phyloP scores from a whole-genome alignment of 2,113 vertebrate genomes.

The Melanotaenia duboulayi region DNA sequence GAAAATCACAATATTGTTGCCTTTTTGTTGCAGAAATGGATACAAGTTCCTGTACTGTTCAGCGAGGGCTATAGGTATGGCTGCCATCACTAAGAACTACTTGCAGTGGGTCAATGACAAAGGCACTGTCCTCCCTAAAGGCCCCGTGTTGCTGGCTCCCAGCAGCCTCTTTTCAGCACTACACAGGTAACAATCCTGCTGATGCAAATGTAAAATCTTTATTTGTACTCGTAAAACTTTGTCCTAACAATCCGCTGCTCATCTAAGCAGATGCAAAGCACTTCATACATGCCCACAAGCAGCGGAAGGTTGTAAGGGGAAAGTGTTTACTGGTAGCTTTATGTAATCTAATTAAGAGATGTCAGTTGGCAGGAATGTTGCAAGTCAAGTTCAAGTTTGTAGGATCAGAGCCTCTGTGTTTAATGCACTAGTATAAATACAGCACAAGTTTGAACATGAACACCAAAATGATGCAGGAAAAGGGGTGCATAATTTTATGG shows the following conservation, averaged over 20 bases:
- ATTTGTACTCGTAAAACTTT: too few species aligned
- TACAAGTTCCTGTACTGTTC: conserved; percentile 98
- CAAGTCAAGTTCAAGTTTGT: too few species aligned
- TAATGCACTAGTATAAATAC: too few species aligned
- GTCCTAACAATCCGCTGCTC: too few species aligned
- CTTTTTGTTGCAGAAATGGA: conserved; percentile 85
- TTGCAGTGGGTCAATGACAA: conserved; percentile 90
- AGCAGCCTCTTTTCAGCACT: conserved; percentile 95
- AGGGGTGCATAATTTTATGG: background rate
- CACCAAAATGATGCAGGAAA: background rate
- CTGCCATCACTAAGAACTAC: conserved; percentile 92
- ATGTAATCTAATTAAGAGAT: too few species aligned
- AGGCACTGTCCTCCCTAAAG: conserved; percentile 89
- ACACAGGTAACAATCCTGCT: conserved; percentile 84
- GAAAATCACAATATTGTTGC: background rate
- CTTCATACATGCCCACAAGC: too few species aligned
- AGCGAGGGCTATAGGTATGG: conserved; percentile 93
- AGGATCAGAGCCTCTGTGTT: too few species aligned
- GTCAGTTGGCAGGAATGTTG: too few species aligned
- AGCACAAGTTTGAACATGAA: too few species aligned
- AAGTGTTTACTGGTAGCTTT: too few species aligned
- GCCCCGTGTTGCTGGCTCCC: conserved; percentile 92
- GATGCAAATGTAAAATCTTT: background rate
- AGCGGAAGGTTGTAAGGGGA: too few species aligned
- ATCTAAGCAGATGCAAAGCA: too few species aligned